Base-by-base conservation (phyloP, 2,888 invertebrate genomes). In the Lithosia quadra region DNA sequence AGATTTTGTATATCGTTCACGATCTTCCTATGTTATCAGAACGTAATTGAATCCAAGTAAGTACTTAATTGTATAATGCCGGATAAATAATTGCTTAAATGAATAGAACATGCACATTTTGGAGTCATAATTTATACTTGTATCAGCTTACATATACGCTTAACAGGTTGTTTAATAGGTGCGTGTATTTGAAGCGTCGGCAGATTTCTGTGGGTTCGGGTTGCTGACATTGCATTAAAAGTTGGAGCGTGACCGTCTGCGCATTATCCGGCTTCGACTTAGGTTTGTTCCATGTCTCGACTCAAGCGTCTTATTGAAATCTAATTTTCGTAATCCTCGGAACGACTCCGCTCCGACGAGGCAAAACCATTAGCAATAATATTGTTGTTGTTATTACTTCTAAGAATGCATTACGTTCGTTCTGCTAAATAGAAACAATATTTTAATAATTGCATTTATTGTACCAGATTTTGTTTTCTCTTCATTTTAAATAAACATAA, bases 231-330 rank as follows among this genome's bases (percentile, higher is more conserved):
- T 86, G 91, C 92, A 90, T 90, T 91, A 88, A 87, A 89, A 90
- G 86, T 86, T 88, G 86, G 85, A 90, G 87, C 92, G 91, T 93
- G 92, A 91, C 91, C 90, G 90, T 90, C 91, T 88, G 88, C 84
- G 87, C 87, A 86, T 87, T 90, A 87, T 88, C 85, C 89, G 88
- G 90, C 90, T 91, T 88, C 88, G 86, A 86, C 88, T 90, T 88
- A 88, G 91, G 89, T 91, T 90, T 90, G 90, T 90, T 87, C 86
- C 88, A 83, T 87, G 88, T 85, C 85, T 84, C 88, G 90, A 83
- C 87, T 90, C 91, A 91, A 91, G 88, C 93, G 91, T 93, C 93
- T 94, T 93, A 94, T 94, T 93, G 94, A 93, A 94, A 94, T 94
- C 92, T 92, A 93, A 94, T 94, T 94, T 94, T 93, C 92, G 91